phyloP scores from a whole-genome alignment of 92 coral and sea anemone genomes.

The Ricordea florida region DNA sequence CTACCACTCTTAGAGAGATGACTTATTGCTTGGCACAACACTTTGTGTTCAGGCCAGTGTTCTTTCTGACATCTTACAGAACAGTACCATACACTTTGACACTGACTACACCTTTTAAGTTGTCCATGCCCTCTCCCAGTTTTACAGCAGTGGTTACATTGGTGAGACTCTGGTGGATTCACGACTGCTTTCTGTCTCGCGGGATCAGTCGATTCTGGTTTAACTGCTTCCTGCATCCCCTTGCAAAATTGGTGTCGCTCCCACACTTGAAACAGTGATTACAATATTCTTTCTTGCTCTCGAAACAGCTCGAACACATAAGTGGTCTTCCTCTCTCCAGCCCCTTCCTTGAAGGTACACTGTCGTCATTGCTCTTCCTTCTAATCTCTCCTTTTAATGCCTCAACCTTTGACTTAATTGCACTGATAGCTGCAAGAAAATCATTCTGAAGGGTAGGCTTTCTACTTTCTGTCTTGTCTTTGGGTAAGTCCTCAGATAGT shows the following conservation, averaged over 20 bases:
- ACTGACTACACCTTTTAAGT: constrained; percentile 34
- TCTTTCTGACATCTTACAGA: no score
- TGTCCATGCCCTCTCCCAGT: constrained; percentile 8
- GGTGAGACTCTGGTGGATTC: constrained; percentile 44
- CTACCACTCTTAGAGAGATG: constrained; percentile 13
- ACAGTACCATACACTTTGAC: no score
- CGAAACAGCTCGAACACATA: constrained; percentile 7
- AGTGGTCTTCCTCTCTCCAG: no score
- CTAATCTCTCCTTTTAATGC: no score
- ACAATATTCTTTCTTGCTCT: constrained; percentile 23
- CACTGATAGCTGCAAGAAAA: constrained; percentile 5
- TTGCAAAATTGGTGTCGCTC: no score
- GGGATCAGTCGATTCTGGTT: no score
- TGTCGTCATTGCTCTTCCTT: not conserved
- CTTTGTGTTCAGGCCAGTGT: constrained; percentile 62
- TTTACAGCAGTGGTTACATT: constrained; percentile 48
- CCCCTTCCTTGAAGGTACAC: constrained; percentile 2
- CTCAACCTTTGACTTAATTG: not conserved
- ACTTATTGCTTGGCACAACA: no score
- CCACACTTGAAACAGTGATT: no score
- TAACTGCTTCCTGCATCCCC: no score
- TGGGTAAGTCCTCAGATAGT: no score
- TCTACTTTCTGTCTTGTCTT: no score
- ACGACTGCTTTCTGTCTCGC: not conserved
- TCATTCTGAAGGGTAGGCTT: no score